Evolutionary conservation across 2,113 vertebrate genomes (phyloP), one percentile per base, ranked within the genome.

Genomic region (Nanorana parkeri): DNA sequence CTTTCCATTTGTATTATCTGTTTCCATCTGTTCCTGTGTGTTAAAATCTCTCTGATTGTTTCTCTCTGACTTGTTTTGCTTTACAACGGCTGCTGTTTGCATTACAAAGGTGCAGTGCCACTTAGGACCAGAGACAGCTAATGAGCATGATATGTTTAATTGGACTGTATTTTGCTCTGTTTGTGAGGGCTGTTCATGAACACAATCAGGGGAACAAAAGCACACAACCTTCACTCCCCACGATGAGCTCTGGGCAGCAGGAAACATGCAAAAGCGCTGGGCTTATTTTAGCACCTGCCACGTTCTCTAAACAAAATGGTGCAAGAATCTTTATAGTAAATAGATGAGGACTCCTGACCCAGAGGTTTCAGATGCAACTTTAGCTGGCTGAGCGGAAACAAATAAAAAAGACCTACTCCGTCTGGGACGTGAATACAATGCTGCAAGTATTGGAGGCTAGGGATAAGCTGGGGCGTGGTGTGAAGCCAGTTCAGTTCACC

Each of bases 1-100:
- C 69, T 81, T 81, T 75, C 80, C 80, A 83, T 83, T 83, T 83
- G 72, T 76, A 83, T 83, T 83, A 83, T 83, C 72, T 67, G 29
- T 68, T 76, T 83, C 80, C 80, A 83, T 75, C 80, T 83, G 80
- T 83, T 83, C 69, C 72, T 83, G 23, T 17, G 32, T 73, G 80
- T 75, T 76, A 67, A 74, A 83, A 76, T 52, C 72, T 68, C 64
- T 68, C 63, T 83, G 72, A 68, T 67, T 68, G 61, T 71, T 54
- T 82, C 52, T 47, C 71, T 68, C 8, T 58, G 72, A 81, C 64
- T 83, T 68, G 80, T 66, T 75, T 83, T 54, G 52, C 41, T 76
- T 76, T 75, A 60, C 63, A 26, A 83, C 16, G 28, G 19, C 63
- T 67, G 80, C 64, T 83, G 68, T 76, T 83, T 76, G 51, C 63